Percentiles rank a stretch among this genome's conserved stretches.
Evolutionary conservation across 2,888 invertebrate genomes (phyloP).

Genomic region (Drosophila bunnanda): DNA sequence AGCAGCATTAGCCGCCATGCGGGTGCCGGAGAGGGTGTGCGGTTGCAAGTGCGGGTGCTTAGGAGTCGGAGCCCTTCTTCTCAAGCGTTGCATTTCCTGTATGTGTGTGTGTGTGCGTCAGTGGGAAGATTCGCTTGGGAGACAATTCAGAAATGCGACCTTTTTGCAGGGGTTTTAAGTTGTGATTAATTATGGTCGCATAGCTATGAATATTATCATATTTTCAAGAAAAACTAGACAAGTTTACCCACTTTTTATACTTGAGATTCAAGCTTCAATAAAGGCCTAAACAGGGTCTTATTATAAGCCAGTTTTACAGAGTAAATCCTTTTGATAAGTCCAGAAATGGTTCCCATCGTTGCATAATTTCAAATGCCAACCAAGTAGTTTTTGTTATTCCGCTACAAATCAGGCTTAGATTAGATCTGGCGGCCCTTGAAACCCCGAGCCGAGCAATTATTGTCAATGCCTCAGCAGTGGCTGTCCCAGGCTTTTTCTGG

Average conservation of each 20-base stretch:
- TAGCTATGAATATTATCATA: constrained; percentile 22
- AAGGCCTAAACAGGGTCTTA: neutral
- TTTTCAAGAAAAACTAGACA: neutral
- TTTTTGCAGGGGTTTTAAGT: constrained; percentile 33
- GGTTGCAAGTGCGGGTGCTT: constrained; percentile 22
- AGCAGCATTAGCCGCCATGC: constrained; percentile 16
- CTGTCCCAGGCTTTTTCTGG: constrained; percentile 28
- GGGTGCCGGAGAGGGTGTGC: constrained; percentile 3
- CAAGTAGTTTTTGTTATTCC: constrained; percentile 13
- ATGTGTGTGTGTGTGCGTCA: constrained; percentile 1
- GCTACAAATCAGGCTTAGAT: constrained; percentile 46
- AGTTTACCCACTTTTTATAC: neutral
- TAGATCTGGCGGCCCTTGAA: constrained; percentile 32
- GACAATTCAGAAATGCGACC: constrained; percentile 29
- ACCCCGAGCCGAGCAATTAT: constrained; percentile 30
- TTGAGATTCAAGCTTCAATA: neutral
- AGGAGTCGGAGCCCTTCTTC: constrained; percentile 14
- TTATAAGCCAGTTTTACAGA: neutral
- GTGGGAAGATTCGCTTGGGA: constrained; percentile 39
- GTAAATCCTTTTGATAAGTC: neutral
- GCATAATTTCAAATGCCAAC: constrained; percentile 10
- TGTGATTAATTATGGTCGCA: constrained; percentile 51
- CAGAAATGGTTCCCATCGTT: constrained; percentile 5
- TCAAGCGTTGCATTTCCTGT: constrained; percentile 37
- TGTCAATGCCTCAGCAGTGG: constrained; percentile 30